phyloP scores from a whole-genome alignment of 2,888 invertebrate species.

The Xanthorhoe designata region DNA sequence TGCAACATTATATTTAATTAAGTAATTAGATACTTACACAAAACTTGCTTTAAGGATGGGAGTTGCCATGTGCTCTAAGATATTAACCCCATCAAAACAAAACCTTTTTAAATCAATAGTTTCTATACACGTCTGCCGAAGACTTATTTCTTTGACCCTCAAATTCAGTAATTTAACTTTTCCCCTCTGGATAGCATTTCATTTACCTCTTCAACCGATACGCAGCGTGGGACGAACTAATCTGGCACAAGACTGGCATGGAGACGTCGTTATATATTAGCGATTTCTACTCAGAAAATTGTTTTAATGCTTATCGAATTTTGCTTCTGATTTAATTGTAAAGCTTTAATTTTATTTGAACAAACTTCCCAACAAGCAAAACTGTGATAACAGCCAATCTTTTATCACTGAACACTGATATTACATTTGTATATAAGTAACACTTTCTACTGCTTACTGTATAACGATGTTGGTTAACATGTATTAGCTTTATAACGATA shows the following conservation, averaged over 20 bases:
- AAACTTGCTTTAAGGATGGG: too few relatives aligned
- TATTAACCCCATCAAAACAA: constrained; percentile 46
- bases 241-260: constrained; percentile 68
- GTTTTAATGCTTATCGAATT: constrained; percentile 17
- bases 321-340: neutral
- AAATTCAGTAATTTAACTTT: constrained; percentile 86
- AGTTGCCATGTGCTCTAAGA: constrained; percentile 10
- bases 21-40: too few relatives aligned
- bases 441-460: too few relatives aligned
- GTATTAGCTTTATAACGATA: too few relatives aligned
- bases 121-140: constrained; percentile 74
- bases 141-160: constrained; percentile 85
- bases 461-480: too few relatives aligned
- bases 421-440: too few relatives aligned
- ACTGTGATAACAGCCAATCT: too few relatives aligned
- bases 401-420: too few relatives aligned
- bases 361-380: too few relatives aligned
- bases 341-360: too few relatives aligned
- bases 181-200: constrained; percentile 86
- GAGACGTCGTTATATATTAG: constrained; percentile 53
- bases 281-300: constrained; percentile 24
- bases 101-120: constrained; percentile 73
- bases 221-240: constrained; percentile 85
- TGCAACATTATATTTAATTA: too few relatives aligned
- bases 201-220: constrained; percentile 86